Evolutionary conservation across 2,888 invertebrate species (phyloP), one percentile per base, ranked within the genome.

Genomic region (Agonopterix heracliana): DNA sequence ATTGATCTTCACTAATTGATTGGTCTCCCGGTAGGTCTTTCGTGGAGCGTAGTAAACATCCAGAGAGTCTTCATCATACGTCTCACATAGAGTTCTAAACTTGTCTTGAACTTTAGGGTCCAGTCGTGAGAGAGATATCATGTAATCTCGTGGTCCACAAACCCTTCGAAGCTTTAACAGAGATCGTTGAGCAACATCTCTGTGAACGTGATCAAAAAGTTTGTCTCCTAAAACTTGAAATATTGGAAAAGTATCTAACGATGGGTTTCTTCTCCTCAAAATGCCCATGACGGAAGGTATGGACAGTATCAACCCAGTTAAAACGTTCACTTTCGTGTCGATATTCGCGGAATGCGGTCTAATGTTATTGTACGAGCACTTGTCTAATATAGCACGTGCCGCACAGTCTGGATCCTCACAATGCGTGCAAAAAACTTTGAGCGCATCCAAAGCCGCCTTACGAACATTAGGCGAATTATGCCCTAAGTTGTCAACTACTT

Each of bases 381-480:
- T 90, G 52, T 91, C 90, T 46, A 93, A 81, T 50, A 94, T 88
- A 44, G 92, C 91, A 50, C 90, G 81, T 13, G 94, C 86, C 12
- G 94, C 91, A 48, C 90, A 90, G 58, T 95, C 93, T 0, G 93
- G 90, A 59, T 92, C 90, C 34, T 90, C 90, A 46, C 93, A 93
- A 66, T 93, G 91, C 5, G 90, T 84, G 41, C 95, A 89, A 71
- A 95, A 95, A 14, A 93, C 92, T 60, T 93, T 90, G 4, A 96
- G 76, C 1, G 94, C 93, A 64, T 95, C 95, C 35, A 95, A 77
- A 0, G 95, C 93, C 7, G 94, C 94, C 76, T 95, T 95, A 10
- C 95, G 89, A 0, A 96, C 94, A 1, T 95, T 94, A 0, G 95
- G 95, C 0, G 94, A 94, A 44, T 90, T 90, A 71, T 95, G 94